Evolutionary conservation across 2,888 invertebrate species (phyloP), one percentile per base, ranked within the genome.

Genomic region (Drosophila demipolita): DNA sequence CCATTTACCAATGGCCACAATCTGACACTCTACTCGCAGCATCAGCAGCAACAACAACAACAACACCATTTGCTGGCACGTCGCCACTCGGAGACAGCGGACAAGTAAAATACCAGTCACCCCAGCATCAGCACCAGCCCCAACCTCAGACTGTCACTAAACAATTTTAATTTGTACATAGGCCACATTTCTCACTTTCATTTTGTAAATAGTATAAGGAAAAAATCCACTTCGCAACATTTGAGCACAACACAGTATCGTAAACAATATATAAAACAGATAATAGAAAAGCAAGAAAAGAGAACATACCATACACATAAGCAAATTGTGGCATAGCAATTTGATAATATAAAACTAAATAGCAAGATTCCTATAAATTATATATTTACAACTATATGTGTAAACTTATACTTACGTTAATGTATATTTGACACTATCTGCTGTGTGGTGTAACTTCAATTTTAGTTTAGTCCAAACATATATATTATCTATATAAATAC

Each of bases 51-150:
- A 15, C 69, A 76, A 40, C 71, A 62, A 4, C 73, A 66, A 20
- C 57, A 58, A 9, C 75, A 80, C 49, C 79, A 90, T 65, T 74
- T 91, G 64, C 83, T 90, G 75, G 64, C 83, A 42, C 85, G 92
- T 67, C 88, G 92, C 40, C 92, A 92, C 67, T 92, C 93, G 70
- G 92, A 89, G 78, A 88, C 89, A 53, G 83, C 80, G 33, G 78
- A 89, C 7, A 86, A 90, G 58, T 83, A 67, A 73, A 59, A 36
- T 23, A 36, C 53, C 65, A 59, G 59, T 57, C 40, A 40, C 36
- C 8, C 8, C 55, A 36, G 26, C 49, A 17, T 32, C 38, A 61
- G 57, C 36, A 8, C 8, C 55, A 36, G 49, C 49, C 26, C 35
- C 38, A 63, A 33, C 36, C 36, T 40, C 55, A 59, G 65, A 67